phyloP scores from a whole-genome alignment of 2,113 vertebrate genomes.

The Mobula birostris region DNA sequence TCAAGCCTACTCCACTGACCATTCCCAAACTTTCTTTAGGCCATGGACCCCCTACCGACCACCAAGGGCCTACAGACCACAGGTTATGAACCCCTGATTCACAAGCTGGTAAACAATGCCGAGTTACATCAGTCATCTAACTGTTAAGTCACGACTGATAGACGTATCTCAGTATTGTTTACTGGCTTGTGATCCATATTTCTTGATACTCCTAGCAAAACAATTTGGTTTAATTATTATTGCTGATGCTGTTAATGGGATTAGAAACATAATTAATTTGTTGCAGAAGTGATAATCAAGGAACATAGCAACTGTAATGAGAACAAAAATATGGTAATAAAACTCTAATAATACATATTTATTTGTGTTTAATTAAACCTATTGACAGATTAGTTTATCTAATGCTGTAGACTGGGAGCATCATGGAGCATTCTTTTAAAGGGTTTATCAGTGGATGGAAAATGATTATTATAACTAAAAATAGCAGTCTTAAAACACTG shows the following conservation, averaged over 20 bases:
- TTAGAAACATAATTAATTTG: not conserved
- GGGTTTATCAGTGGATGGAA: conserved; percentile 19
- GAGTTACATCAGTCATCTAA: too few relatives aligned
- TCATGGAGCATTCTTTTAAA: not conserved
- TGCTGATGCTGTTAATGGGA: not conserved
- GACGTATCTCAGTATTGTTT: not conserved
- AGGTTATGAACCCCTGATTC: too few relatives aligned
- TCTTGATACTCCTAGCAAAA: not conserved
- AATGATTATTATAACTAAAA: conserved; percentile 18
- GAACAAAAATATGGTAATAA: not conserved
- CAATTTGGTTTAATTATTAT: not conserved
- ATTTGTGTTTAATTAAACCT: not conserved
- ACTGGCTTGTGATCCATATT: not conserved
- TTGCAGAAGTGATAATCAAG: not conserved
- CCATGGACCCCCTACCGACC: too few relatives aligned
- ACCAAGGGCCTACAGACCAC: too few relatives aligned
- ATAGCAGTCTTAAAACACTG: conserved; percentile 13
- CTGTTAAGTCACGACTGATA: not conserved
- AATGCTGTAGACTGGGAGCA: not conserved
- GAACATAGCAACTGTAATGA: not conserved
- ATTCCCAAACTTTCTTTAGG: not conserved
- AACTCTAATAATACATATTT: not conserved
- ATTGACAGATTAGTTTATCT: not conserved
- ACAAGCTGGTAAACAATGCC: too few relatives aligned
- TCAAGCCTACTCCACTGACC: not conserved